Base-by-base conservation (phyloP, 2,888 invertebrate genomes). In the Mesorhabditis belari region DNA sequence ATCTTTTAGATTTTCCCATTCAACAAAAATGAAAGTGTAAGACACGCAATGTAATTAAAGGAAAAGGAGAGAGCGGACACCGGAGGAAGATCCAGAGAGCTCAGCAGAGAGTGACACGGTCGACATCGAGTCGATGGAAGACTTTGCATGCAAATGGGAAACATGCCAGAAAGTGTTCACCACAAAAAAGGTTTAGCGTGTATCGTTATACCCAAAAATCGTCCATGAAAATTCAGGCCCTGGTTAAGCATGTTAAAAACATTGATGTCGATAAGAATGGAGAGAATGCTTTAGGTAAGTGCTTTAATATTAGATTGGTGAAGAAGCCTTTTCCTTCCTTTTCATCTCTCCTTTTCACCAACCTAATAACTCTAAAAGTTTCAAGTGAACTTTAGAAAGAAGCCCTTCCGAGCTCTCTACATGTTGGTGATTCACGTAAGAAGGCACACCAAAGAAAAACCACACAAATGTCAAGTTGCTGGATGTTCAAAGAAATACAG, bases 341-440 rank as follows among this genome's bases (percentile, higher is more conserved):
- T 27, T 28, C 28, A 21, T 3, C 23, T 5, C n/a, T 58, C 21
- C 27, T 28, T 19, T 4, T 12, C 21, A 25, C n/a, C 27, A 35
- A 28, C 17, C 21, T 26, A 5, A 24, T 25, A 28, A 68, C 64
- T 49, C 68, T 68, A n/a, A n/a, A n/a, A n/a, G n/a, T n/a, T n/a
- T n/a, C n/a, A n/a, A n/a, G n/a, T n/a, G n/a, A n/a, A n/a, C 53
- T 68, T 68, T 50, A 61, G 70, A 5, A 58, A 58, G 28, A 68
- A 72, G 52, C 66, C 67, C 49, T 70, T 73, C 84, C 96, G 96
- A 82, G 96, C 98, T 0, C 94, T 95, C 81, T 98, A 98, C 83
- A 98, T 98, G 96, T 85, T 98, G 72, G 94, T 96, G 0, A 95
- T 98, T 0, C 98, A 98, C 81, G 95, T 98, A 92, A 86, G 96